Percentiles rank a stretch among this genome's conserved stretches.
Conservation (phyloP, 2,888 invertebrate genomes). For the Lithophane socia region DNA sequence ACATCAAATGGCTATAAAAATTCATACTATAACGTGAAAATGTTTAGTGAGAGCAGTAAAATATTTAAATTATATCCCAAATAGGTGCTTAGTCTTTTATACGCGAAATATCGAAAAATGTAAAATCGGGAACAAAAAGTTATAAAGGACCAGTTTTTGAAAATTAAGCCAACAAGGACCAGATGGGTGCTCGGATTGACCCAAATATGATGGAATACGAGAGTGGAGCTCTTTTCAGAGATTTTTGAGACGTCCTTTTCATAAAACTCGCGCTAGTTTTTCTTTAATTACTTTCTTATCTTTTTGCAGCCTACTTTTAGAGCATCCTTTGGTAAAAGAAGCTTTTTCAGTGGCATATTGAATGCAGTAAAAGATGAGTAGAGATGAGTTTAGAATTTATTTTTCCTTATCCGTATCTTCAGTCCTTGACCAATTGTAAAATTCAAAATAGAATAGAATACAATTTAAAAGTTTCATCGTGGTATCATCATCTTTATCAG, state of each 20-base stretch:
- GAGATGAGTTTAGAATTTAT: neutral
- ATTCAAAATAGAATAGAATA: no score
- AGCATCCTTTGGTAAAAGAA: neutral
- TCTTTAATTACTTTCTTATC: neutral
- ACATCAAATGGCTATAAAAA: conserved; percentile 69
- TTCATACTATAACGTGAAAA: conserved; percentile 61
- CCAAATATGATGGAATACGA: conserved; percentile 14
- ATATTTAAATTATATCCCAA: conserved; percentile 59
- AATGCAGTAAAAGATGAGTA: neutral
- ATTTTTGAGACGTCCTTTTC: neutral
- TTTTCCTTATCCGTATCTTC: no score
- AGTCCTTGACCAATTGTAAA: no score
- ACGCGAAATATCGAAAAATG: conserved; percentile 44
- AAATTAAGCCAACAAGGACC: conserved; percentile 26
- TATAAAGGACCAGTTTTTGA: conserved; percentile 3
- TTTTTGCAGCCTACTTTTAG: neutral
- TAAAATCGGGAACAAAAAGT: conserved; percentile 59
- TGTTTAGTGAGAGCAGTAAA: conserved; percentile 56
- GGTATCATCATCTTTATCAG: neutral
- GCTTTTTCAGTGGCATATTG: neutral
- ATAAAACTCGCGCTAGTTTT: conserved; percentile 17
- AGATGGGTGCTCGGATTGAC: conserved; percentile 46
- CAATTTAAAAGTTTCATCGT: no score
- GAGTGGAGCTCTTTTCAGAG: neutral
- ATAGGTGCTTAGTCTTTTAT: conserved; percentile 65